Conservation (phyloP, 2,888 invertebrate species). For the Thymelicus lineola region DNA sequence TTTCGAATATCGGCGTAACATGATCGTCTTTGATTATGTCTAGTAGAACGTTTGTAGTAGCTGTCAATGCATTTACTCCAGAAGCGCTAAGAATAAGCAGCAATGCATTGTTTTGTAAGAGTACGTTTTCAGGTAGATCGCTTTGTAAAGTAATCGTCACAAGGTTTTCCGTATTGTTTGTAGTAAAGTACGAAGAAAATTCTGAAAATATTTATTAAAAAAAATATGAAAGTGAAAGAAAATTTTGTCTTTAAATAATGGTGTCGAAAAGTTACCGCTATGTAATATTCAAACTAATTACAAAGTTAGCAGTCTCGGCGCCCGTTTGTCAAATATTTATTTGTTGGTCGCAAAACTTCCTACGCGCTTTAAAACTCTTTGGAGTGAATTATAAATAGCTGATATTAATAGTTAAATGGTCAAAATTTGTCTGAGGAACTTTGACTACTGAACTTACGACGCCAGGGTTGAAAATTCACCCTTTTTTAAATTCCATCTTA, state of each 20-base stretch:
- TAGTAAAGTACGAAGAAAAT: conserved; percentile 15
- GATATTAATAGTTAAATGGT: background rate
- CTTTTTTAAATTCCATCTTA: too few species aligned
- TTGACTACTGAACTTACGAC: too few species aligned
- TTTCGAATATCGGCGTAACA: conserved; percentile 56
- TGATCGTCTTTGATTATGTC: conserved; percentile 28
- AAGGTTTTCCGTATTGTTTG: background rate
- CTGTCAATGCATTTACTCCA: conserved; percentile 12
- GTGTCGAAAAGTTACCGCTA: too few species aligned
- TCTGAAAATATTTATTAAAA: conserved; percentile 8
- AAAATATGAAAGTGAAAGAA: background rate
- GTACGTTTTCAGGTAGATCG: conserved; percentile 12
- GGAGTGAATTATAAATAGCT: background rate
- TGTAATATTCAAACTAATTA: too few species aligned
- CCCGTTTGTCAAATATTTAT: background rate
- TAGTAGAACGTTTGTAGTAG: conserved; percentile 21
- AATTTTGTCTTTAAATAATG: too few species aligned
- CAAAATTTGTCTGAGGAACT: too few species aligned
- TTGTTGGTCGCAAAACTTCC: background rate
- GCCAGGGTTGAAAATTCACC: too few species aligned
- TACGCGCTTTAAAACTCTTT: background rate
- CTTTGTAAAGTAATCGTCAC: conserved; percentile 20
- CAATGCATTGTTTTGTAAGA: conserved; percentile 12
- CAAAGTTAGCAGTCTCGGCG: too few species aligned
- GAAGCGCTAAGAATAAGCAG: conserved; percentile 18